Evolutionary conservation across 2,113 vertebrate species (phyloP).

Genomic region (Albula goreensis): DNA sequence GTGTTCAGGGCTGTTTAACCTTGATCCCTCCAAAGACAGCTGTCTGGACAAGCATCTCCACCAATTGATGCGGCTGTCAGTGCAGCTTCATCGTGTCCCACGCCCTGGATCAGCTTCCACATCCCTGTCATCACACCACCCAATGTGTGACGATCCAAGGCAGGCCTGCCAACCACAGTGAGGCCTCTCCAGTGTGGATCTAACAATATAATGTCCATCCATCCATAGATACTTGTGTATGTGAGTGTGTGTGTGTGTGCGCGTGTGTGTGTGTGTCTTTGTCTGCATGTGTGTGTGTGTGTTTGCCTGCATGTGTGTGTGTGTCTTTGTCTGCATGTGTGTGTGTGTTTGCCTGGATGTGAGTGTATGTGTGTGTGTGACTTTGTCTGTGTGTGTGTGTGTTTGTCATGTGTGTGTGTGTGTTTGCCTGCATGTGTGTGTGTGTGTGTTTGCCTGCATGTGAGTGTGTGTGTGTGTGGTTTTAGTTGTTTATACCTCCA

Average conservation of each 20-base stretch:
- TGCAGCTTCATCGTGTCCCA: not conserved
- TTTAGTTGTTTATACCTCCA: not conserved
- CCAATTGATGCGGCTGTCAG: not conserved
- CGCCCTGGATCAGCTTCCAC: not conserved
- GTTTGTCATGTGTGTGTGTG: too few relatives aligned
- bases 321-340: too few relatives aligned
- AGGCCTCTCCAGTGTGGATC: not conserved
- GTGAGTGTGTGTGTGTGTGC: not conserved
- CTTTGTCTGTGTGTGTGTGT: not conserved
- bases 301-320: too few relatives aligned
- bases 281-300: too few relatives aligned
- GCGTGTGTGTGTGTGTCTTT: not conserved
- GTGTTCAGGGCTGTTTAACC: not conserved
- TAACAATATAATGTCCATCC: not conserved
- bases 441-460: not conserved
- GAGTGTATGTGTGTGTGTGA: not conserved
- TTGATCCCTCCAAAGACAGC: not conserved
- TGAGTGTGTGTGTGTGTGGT: not conserved
- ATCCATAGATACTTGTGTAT: not conserved
- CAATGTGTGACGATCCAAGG: not conserved
- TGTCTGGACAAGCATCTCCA: not conserved
- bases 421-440: too few relatives aligned
- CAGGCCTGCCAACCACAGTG: not conserved
- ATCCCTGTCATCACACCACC: not conserved
- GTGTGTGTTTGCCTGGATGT: not conserved